Base-by-base conservation (phyloP, 2,888 invertebrate species). In the Morpho deidamia region DNA sequence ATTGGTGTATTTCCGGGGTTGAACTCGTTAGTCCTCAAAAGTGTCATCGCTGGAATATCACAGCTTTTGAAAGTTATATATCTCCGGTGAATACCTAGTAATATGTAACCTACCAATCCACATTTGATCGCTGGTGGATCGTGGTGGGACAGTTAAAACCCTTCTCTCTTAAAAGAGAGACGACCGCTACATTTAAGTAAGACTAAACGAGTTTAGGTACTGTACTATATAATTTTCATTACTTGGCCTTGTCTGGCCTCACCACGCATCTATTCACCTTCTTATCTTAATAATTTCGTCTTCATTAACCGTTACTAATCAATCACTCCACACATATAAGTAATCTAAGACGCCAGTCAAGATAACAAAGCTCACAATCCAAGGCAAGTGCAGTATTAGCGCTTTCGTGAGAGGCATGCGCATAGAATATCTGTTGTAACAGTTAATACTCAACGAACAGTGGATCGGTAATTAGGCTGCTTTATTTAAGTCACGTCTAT, bases 401-500 rank as follows among this genome's bases (percentile, higher is more conserved):
- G 44, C 44, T 44, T 44, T 44, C 34, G 23, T 23, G 34, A 44
- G 11, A 33, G 33, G 11, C 44, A 11, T 44, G 44, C 23, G 23
- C 42, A 14, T 23, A 42, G 23, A 42, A 8, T 11, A 10, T 23
- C n/a, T 42, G 10, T 42, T 42, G 42, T 42, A 42, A 42, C 23
- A 14, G n/a, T 35, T 41, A 70, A 70, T 64, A 57, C 64, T 72
- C 62, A 70, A 70, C 65, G 65, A 65, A 64, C 65, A 61, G 62
- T 66, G 72, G 74, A 77, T 78, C 66, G 70, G 72, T 80, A 81
- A 81, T 80, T 78, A 76, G 68, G 58, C 58, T 56, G 53, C 43
- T 46, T 57, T 50, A 50, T 53, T 44, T 47, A 8, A 51, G 56
- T 57, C 56, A 57, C 56, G 56, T 51, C 44, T 53, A 35, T 35